phyloP scores from a whole-genome alignment of 2,888 invertebrate species.

The Synanthedon tipuliformis region DNA sequence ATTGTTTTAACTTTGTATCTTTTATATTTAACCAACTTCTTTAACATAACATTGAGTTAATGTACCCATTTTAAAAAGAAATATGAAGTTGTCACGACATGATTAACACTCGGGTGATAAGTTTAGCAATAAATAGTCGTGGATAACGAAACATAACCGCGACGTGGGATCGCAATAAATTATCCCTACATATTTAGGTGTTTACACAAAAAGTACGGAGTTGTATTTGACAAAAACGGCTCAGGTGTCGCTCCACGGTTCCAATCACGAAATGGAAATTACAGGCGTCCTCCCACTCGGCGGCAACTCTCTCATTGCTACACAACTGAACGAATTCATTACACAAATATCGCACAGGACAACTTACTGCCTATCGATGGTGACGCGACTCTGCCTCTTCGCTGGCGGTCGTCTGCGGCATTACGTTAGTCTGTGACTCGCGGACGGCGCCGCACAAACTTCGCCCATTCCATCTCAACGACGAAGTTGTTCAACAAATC shows the following conservation, averaged over 20 bases:
- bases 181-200: slow-evolving; percentile 32
- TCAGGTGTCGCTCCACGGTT: slow-evolving; percentile 29
- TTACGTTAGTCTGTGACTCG: background rate
- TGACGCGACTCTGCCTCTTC: slow-evolving; percentile 2
- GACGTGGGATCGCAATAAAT: slow-evolving; percentile 19
- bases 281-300: slow-evolving; percentile 20
- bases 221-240: slow-evolving; percentile 25
- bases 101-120: too few species aligned
- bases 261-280: slow-evolving; percentile 44
- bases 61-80: too few species aligned
- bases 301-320: slow-evolving; percentile 21
- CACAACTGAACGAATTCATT: slow-evolving; percentile 23
- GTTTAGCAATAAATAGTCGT: background rate
- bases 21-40: too few species aligned
- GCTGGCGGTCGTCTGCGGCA: background rate
- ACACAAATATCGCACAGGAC: slow-evolving; percentile 5
- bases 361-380: slow-evolving; percentile 1
- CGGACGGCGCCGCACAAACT: slow-evolving; percentile 7
- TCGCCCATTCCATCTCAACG: slow-evolving; percentile 15
- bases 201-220: slow-evolving; percentile 23
- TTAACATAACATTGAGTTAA: too few species aligned
- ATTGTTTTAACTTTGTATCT: too few species aligned
- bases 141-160: slow-evolving; percentile 9
- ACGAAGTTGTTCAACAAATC: slow-evolving; percentile 26
- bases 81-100: too few species aligned